These are phyloP conservation scores for Cotesia chilonis DNA, from an alignment of 1,140 invertebrate genomes.

Conservation along the genomic window DNA sequence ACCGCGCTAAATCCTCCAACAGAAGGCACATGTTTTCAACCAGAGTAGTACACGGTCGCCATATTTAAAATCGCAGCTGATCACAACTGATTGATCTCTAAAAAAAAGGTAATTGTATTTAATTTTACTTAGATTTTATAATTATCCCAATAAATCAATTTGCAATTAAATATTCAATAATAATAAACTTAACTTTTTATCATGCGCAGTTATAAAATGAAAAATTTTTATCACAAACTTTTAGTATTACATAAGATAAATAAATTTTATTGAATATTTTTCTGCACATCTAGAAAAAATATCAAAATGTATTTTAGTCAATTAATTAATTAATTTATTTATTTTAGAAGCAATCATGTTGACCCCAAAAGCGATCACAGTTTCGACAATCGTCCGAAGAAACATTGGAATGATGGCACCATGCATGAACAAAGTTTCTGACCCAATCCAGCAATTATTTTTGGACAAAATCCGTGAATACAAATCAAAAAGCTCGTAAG, in stretches of 20 bases:
- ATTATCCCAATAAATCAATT: neutral
- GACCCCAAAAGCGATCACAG: slow-evolving; percentile 41
- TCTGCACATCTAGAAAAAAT: neutral
- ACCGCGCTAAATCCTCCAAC: too few relatives aligned
- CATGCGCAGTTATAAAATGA: neutral
- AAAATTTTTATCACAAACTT: neutral
- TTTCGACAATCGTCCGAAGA: slow-evolving; percentile 62
- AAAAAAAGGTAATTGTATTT: neutral
- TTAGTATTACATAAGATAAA: slow-evolving; percentile 15
- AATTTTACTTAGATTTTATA: neutral
- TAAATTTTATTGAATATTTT: too few relatives aligned
- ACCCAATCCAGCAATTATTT: slow-evolving; percentile 94
- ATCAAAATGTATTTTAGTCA: neutral
- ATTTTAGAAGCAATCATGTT: slow-evolving; percentile 53
- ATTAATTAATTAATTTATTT: neutral
- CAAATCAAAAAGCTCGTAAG: slow-evolving; percentile 77
- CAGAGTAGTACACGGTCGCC: neutral
- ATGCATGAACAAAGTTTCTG: slow-evolving; percentile 76
- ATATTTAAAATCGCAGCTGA: neutral
- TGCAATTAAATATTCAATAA: too few relatives aligned
- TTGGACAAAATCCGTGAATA: slow-evolving; percentile 93
- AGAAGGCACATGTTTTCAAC: neutral
- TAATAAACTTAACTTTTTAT: too few relatives aligned
- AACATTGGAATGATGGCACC: slow-evolving; percentile 76
- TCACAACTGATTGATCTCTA: neutral